Conservation (phyloP, 2,888 invertebrate species). For the Isoperla grammatica region DNA sequence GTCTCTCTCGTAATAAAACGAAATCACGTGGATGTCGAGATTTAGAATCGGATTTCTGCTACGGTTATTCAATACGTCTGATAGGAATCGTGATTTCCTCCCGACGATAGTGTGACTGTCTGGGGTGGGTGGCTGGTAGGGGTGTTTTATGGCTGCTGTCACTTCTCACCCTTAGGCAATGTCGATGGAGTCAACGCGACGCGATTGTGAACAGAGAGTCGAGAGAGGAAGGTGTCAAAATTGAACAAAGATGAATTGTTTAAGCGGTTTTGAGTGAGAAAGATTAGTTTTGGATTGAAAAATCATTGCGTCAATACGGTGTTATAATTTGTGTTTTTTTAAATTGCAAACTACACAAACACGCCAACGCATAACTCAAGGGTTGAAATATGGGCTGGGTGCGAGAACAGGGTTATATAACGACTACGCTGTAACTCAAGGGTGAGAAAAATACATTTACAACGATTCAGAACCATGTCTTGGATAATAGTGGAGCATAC, state of each 20-base stretch:
- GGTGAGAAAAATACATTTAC: too few relatives aligned
- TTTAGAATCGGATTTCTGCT: neutral
- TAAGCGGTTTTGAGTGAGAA: neutral
- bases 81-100: neutral
- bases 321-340: too few relatives aligned
- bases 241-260: neutral
- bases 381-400: too few relatives aligned
- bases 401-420: too few relatives aligned
- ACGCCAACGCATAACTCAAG: too few relatives aligned
- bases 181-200: neutral
- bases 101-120: neutral
- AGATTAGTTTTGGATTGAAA: slow-evolving; percentile 2
- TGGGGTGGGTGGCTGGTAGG: neutral
- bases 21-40: slow-evolving; percentile 3
- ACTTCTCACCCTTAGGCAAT: neutral
- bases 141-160: slow-evolving; percentile 9
- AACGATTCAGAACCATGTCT: too few relatives aligned
- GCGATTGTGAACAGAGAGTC: neutral
- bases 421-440: too few relatives aligned
- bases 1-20: slow-evolving; percentile 8
- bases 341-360: too few relatives aligned
- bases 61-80: slow-evolving; percentile 6
- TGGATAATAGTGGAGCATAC: too few relatives aligned
- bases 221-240: neutral
- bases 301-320: neutral